These are phyloP conservation scores for Zeuzera pyrina DNA, from an alignment of 2,888 invertebrate species.

Conservation along the genomic window DNA sequence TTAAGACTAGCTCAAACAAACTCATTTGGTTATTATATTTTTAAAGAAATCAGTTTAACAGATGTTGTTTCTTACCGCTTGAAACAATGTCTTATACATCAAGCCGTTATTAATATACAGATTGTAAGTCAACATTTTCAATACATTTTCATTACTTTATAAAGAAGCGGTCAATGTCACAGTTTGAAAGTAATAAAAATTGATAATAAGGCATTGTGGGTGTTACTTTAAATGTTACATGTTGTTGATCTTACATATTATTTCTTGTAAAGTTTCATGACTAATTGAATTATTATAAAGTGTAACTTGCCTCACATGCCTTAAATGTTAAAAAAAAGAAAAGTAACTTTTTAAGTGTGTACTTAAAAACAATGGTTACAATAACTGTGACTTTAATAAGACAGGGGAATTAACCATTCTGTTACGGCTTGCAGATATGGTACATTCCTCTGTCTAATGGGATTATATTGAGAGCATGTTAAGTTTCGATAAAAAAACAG, in stretches of 20 bases:
- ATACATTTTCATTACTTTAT: conserved; percentile 18
- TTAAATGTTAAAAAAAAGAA: neutral
- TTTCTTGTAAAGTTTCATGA: too few species aligned
- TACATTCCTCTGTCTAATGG: conserved; percentile 47
- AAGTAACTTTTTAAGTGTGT: neutral
- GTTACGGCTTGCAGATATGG: conserved; percentile 53
- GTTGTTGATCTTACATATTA: too few species aligned
- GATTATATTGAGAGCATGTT: conserved; percentile 35
- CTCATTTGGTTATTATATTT: conserved; percentile 15
- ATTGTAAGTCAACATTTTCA: too few species aligned
- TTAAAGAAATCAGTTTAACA: conserved; percentile 34
- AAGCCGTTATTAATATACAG: conserved; percentile 32
- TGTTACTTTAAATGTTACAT: conserved; percentile 3
- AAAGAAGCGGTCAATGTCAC: conserved; percentile 38
- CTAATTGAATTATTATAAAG: neutral
- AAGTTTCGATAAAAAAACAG: conserved; percentile 28
- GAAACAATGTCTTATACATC: conserved; percentile 40
- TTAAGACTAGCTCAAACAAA: conserved; percentile 56
- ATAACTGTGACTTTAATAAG: conserved; percentile 55
- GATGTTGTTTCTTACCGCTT: conserved; percentile 57
- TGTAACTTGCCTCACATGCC: neutral
- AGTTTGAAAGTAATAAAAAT: conserved; percentile 5
- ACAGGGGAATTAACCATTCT: conserved; percentile 43
- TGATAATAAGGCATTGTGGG: conserved; percentile 5
- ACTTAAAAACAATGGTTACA: conserved; percentile 1